Percentiles rank a stretch among this genome's conserved stretches.
These are phyloP conservation scores for Cataglyphis livida DNA, from an alignment of 2,888 invertebrate species.

Conservation along the genomic window DNA sequence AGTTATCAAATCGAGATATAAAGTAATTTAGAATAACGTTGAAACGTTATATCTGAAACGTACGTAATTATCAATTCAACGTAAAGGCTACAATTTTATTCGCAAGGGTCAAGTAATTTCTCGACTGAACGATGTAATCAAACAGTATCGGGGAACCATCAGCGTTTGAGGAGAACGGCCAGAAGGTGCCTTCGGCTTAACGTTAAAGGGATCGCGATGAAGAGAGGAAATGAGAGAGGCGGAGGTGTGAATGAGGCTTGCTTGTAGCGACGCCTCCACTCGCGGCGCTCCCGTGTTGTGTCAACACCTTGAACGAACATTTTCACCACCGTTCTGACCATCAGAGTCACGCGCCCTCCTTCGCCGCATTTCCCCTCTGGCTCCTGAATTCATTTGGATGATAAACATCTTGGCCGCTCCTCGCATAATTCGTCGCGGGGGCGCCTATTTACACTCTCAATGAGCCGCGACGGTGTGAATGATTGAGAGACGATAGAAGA, in stretches of 20 bases:
- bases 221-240: constrained; percentile 74
- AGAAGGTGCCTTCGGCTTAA: constrained; percentile 13
- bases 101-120: neutral
- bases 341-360: constrained; percentile 62
- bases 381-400: constrained; percentile 80
- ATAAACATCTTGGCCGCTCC: constrained; percentile 80
- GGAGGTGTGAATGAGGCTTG: constrained; percentile 82
- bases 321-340: constrained; percentile 73
- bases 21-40: constrained; percentile 1
- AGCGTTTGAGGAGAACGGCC: constrained; percentile 13
- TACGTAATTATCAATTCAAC: neutral
- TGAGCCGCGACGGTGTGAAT: constrained; percentile 64
- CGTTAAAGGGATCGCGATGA: constrained; percentile 53
- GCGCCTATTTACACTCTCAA: constrained; percentile 76
- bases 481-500: constrained; percentile 36
- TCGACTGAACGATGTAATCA: neutral
- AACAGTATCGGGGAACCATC: neutral
- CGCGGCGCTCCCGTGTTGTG: constrained; percentile 79
- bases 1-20: neutral
- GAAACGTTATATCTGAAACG: neutral
- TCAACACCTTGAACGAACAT: constrained; percentile 81
- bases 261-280: constrained; percentile 78
- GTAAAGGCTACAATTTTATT: neutral
- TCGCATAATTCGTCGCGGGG: constrained; percentile 74
- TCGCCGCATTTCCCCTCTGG: constrained; percentile 64